Evolutionary conservation across 2,797 vertebrate genomes (phyloP), one percentile per base, ranked within the genome.

Genomic region (Enteromius paludinosus): DNA sequence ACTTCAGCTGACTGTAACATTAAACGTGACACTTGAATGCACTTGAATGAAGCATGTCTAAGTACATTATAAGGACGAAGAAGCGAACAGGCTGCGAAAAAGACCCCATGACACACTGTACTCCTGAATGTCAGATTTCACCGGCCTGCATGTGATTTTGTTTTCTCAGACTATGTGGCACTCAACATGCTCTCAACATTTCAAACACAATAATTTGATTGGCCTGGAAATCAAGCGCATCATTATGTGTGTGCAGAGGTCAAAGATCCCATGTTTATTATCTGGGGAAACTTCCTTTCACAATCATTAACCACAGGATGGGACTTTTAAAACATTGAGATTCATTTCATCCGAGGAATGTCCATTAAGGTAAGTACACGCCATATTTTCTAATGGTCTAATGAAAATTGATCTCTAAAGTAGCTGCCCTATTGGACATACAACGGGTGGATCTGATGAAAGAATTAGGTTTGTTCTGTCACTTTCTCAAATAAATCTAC

Each of bases 391-490:
- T 35, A 61, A 25, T 18, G 35, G 12, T 62, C 56, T 62, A 49
- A 25, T 68, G 47, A 69, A 68, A 65, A 15, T 38, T 28, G 3
- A 47, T 45, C 15, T 76, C 62, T 76, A 45, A 81, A 49, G 7
- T 59, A 49, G 65, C 4, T 10, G 30, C 4, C 20, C 9, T 25
- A 12, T 4, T 11, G 49, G 35, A 12, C n/a, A 28, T 23, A 8
- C 71, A 35, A 2, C 2, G n/a, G 41, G 41, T 38, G 38, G 59
- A 52, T 38, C 43, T 64, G 69, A 54, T 41, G 30, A 35, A 35
- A 74, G 69, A 66, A 30, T 64, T 78, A 68, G 45, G 64, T 86
- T 85, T 79, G 79, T 78, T 1, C 15, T 43, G 30, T 76, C 43
- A 43, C 56, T 56, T 23, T 71, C 68, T 68, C 15, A 75, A 3